phyloP scores from a whole-genome alignment of 2,113 vertebrate genomes.

The Sigmodon hispidus region DNA sequence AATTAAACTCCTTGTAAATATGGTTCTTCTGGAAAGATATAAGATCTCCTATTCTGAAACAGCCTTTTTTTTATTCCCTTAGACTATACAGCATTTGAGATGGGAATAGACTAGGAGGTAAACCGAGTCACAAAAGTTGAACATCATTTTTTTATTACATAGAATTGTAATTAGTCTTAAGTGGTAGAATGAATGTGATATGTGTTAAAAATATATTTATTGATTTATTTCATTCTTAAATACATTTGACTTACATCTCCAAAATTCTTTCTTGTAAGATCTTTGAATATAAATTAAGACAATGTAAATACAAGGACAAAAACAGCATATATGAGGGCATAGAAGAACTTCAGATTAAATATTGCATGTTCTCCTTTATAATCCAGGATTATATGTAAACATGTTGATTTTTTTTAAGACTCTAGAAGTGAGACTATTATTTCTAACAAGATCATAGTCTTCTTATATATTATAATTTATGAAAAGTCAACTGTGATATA shows the following conservation, averaged over 20 bases:
- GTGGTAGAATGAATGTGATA: not conserved
- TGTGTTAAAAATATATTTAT: not conserved
- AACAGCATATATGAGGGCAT: not conserved
- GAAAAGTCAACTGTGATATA: not conserved
- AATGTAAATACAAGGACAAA: not conserved
- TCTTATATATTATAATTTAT: conserved; percentile 10
- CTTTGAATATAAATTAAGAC: conserved; percentile 33
- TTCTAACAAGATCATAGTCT: not conserved
- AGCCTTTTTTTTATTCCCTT: not conserved
- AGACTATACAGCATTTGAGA: not conserved
- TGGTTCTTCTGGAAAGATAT: not conserved
- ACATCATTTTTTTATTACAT: conserved; percentile 3
- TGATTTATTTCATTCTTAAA: not conserved
- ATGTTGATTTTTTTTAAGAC: not conserved
- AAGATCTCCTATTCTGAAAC: not conserved
- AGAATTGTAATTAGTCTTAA: not conserved
- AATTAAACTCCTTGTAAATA: conserved; percentile 34
- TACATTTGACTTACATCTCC: conserved; percentile 7
- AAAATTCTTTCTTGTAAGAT: conserved; percentile 10
- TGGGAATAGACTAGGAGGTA: not conserved
- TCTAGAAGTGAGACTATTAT: conserved; percentile 22
- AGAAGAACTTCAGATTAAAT: not conserved
- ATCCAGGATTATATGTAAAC: not conserved
- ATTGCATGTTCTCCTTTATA: not conserved
- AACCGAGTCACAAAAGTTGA: not conserved